phyloP scores from a whole-genome alignment of 2,113 vertebrate species.

The Hippocampus mohnikei region DNA sequence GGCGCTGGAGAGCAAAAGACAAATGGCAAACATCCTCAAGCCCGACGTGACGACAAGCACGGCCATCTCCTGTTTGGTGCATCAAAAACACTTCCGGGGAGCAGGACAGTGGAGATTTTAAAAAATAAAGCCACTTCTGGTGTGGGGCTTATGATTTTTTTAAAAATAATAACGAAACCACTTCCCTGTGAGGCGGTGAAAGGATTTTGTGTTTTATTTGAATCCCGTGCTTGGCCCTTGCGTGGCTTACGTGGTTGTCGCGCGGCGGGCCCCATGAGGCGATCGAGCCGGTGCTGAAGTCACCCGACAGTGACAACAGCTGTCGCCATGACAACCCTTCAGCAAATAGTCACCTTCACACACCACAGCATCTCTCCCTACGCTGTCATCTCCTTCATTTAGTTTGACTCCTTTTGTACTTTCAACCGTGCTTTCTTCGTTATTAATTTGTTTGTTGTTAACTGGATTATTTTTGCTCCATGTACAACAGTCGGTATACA shows the following conservation, averaged over 20 bases:
- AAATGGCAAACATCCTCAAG: conserved; percentile 7
- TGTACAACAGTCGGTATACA: no score
- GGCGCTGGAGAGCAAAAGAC: conserved; percentile 26
- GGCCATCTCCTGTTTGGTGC: no score
- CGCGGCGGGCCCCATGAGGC: not conserved
- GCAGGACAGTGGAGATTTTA: not conserved
- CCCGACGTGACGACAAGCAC: no score
- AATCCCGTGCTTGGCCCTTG: no score
- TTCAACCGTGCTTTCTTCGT: not conserved
- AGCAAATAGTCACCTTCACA: conserved; percentile 8
- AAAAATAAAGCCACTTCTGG: no score
- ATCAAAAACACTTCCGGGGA: not conserved
- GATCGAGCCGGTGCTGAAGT: not conserved
- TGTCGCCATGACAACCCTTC: conserved; percentile 37
- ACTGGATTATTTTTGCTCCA: no score
- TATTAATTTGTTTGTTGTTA: not conserved
- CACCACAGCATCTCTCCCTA: not conserved
- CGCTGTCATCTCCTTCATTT: no score
- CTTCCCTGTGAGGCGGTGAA: not conserved
- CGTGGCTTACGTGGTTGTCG: no score
- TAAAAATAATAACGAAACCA: not conserved
- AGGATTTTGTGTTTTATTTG: no score
- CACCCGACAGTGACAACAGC: conserved; percentile 11
- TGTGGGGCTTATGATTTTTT: no score
- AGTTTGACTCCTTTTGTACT: no score